A percentile compares a stretch with the other conserved stretches of the same genome.
Conservation (phyloP, 2,113 vertebrate genomes). For the Centropristis striata region DNA sequence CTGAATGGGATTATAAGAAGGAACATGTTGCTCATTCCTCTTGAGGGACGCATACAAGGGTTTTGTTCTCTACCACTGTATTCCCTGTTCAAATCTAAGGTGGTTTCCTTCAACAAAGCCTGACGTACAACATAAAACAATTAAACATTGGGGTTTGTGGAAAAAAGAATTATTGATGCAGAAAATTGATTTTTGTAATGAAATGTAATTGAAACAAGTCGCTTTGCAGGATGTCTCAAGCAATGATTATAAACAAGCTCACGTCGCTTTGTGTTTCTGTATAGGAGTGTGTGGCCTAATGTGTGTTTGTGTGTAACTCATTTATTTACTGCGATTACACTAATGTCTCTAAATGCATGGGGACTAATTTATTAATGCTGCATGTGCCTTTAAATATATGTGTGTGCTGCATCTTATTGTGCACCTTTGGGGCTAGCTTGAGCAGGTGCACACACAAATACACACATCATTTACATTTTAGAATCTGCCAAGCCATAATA, state of each 20-base stretch:
- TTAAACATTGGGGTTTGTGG: constrained; percentile 53
- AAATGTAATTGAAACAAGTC: constrained; percentile 68
- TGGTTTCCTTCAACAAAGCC: constrained; percentile 58
- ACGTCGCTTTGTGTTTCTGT: constrained; percentile 11
- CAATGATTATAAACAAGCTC: constrained; percentile 39
- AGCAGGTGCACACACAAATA: constrained; percentile 6
- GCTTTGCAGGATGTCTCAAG: constrained; percentile 40
- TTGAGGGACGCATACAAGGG: constrained; percentile 46
- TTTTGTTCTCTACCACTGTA: constrained; percentile 27
- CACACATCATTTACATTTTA: constrained; percentile 21
- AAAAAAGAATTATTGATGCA: constrained; percentile 64
- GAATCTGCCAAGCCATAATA: constrained; percentile 20
- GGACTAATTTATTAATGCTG: neutral
- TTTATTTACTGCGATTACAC: constrained; percentile 37
- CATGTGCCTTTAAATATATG: constrained; percentile 1
- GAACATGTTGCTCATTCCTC: constrained; percentile 42
- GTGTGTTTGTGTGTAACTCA: neutral
- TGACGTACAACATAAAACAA: constrained; percentile 73
- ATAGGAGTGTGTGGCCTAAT: neutral
- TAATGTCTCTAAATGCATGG: constrained; percentile 9
- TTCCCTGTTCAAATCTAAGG: constrained; percentile 47
- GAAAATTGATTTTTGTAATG: constrained; percentile 76
- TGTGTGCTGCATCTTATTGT: neutral
- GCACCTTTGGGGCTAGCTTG: neutral
- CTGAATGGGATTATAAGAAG: constrained; percentile 40